phyloP scores from a whole-genome alignment of 2,113 vertebrate genomes.

The Tyrannus savana region DNA sequence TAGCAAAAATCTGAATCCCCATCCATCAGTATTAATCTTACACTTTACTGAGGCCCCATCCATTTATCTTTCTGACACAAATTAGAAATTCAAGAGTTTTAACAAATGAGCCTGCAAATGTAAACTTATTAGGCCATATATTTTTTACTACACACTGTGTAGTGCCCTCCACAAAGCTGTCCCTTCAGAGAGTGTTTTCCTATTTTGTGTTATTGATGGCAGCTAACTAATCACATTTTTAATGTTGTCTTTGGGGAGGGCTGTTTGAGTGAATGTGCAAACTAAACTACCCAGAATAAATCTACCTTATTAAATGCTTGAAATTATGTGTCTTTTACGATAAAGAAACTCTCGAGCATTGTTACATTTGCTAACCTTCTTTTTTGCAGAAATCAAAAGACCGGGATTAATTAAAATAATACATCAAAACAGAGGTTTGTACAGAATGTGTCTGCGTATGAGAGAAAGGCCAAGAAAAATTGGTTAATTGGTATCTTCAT shows the following conservation, averaged over 20 bases:
- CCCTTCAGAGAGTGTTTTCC: slow-evolving; percentile 88
- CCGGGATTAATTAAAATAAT: slow-evolving; percentile 89
- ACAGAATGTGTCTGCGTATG: slow-evolving; percentile 71
- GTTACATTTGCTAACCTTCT: slow-evolving; percentile 85
- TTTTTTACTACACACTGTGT: slow-evolving; percentile 89
- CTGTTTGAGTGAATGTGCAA: slow-evolving; percentile 85
- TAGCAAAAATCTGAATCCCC: slow-evolving; percentile 82
- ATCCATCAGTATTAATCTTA: slow-evolving; percentile 88
- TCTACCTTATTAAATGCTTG: slow-evolving; percentile 90
- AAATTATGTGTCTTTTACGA: slow-evolving; percentile 88
- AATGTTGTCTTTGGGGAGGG: slow-evolving; percentile 89
- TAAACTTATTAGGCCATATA: slow-evolving; percentile 96
- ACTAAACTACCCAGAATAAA: slow-evolving; percentile 89
- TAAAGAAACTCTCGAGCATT: slow-evolving; percentile 85
- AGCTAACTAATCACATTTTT: slow-evolving; percentile 92
- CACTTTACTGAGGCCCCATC: slow-evolving; percentile 78
- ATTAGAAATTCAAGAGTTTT: slow-evolving; percentile 94
- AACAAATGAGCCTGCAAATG: slow-evolving; percentile 91
- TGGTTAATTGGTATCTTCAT: slow-evolving; percentile 84
- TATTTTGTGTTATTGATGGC: slow-evolving; percentile 89
- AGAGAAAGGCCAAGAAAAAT: slow-evolving; percentile 82
- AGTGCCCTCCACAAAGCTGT: slow-evolving; percentile 87
- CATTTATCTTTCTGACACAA: slow-evolving; percentile 98
- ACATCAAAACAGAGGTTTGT: slow-evolving; percentile 81
- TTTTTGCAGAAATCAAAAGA: slow-evolving; percentile 83